Conservation (phyloP, 2,797 vertebrate species). For the Halcyon smyrnensis region DNA sequence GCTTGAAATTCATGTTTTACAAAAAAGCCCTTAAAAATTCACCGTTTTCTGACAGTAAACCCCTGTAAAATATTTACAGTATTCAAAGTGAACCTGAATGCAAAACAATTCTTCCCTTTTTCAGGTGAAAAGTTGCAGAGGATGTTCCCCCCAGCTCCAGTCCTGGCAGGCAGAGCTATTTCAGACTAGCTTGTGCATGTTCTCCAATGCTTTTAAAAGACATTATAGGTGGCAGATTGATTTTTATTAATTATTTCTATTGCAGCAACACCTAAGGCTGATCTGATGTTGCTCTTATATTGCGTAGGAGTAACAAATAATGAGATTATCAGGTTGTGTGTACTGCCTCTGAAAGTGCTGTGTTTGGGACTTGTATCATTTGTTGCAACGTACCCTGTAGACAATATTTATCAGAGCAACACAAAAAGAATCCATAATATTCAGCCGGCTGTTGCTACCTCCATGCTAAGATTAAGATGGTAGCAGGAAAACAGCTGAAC, state of each 20-base stretch:
- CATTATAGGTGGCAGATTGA: constrained; percentile 50
- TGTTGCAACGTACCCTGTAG: constrained; percentile 38
- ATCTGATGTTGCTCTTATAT: constrained; percentile 10
- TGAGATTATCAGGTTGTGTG: constrained; percentile 38
- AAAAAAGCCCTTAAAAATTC: constrained; percentile 51
- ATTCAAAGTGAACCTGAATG: constrained; percentile 27
- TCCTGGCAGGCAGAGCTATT: constrained; percentile 15
- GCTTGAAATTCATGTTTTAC: constrained; percentile 37
- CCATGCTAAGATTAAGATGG: background rate
- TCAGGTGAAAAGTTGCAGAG: constrained; percentile 28
- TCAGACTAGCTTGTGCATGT: background rate
- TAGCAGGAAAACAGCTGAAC: background rate
- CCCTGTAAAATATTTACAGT: constrained; percentile 48
- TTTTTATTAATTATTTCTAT: constrained; percentile 71
- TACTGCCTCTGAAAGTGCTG: constrained; percentile 9
- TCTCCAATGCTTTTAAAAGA: constrained; percentile 53
- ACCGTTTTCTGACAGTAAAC: constrained; percentile 13
- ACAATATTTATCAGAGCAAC: constrained; percentile 38
- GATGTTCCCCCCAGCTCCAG: background rate
- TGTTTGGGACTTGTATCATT: constrained; percentile 45
- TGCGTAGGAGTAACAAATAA: constrained; percentile 62
- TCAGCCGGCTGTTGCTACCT: background rate
- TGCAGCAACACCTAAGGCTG: constrained; percentile 56
- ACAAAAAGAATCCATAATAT: constrained; percentile 24
- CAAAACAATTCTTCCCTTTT: constrained; percentile 8